Percentiles rank a stretch among this genome's conserved stretches.
phyloP scores from a whole-genome alignment of 2,888 invertebrate genomes.

The Scotopteryx bipunctaria region DNA sequence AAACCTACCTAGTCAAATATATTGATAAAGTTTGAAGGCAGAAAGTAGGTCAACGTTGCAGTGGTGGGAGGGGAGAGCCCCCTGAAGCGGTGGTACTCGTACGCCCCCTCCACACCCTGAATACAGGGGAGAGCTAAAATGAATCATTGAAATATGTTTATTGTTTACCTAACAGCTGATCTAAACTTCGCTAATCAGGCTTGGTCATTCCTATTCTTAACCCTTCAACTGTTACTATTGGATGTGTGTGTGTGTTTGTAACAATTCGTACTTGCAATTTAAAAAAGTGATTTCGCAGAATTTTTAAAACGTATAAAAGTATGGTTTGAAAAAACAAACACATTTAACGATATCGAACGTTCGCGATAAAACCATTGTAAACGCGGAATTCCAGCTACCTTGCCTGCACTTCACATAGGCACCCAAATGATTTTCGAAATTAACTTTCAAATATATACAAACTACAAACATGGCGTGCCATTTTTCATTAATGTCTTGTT shows the following conservation, averaged over 20 bases:
- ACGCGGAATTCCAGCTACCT: neutral
- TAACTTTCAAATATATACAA: conserved; percentile 29
- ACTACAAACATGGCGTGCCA: conserved; percentile 26
- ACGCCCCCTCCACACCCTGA: conserved; percentile 40
- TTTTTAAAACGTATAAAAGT: neutral
- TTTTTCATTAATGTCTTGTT: conserved; percentile 29
- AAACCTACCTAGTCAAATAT: conserved; percentile 19
- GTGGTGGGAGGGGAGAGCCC: conserved; percentile 56
- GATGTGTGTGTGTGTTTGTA: neutral
- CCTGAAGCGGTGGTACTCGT: conserved; percentile 44
- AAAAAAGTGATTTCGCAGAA: conserved; percentile 9
- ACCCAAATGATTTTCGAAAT: conserved; percentile 9
- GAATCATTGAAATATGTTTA: conserved; percentile 24
- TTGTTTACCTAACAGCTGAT: neutral
- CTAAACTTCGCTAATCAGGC: neutral
- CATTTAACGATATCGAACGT: neutral
- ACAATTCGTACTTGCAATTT: conserved; percentile 1
- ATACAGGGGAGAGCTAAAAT: too few species aligned
- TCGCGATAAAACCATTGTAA: conserved; percentile 7
- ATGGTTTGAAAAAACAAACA: neutral
- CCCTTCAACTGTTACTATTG: too few species aligned
- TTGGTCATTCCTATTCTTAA: neutral
- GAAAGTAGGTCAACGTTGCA: conserved; percentile 79
- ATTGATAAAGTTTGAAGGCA: conserved; percentile 43
- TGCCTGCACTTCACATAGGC: neutral